Conservation (phyloP, 2,888 invertebrate species). For the Micoletzkya japonica region DNA sequence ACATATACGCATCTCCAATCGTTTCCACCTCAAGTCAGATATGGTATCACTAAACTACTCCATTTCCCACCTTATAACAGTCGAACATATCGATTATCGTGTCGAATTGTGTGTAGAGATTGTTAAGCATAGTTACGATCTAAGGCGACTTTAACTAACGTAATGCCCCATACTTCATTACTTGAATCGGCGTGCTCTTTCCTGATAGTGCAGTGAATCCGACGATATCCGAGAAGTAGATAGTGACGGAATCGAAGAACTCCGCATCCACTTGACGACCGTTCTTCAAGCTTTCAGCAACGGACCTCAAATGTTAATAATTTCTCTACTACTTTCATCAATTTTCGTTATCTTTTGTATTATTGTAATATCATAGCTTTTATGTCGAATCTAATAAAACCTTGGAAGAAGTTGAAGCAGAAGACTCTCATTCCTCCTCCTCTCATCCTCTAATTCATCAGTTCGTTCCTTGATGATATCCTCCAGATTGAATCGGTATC, state of each 20-base stretch:
- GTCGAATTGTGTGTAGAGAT: slow-evolving; percentile 85
- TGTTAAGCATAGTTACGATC: slow-evolving; percentile 84
- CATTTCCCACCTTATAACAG: slow-evolving; percentile 40
- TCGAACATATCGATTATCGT: slow-evolving; percentile 74
- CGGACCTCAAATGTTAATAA: slow-evolving; percentile 29
- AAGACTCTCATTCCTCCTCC: slow-evolving; percentile 73
- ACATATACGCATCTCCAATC: slow-evolving; percentile 47
- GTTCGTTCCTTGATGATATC: slow-evolving; percentile 89
- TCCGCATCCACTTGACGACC: slow-evolving; percentile 44
- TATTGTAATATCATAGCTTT: too few relatives aligned
- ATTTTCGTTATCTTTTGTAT: too few relatives aligned
- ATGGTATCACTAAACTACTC: background rate
- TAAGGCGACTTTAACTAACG: slow-evolving; percentile 70
- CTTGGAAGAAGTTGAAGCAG: slow-evolving; percentile 76
- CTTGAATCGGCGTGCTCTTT: slow-evolving; percentile 44
- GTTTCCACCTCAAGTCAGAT: slow-evolving; percentile 37
- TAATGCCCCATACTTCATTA: background rate
- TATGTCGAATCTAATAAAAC: slow-evolving; percentile 64
- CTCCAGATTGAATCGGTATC: slow-evolving; percentile 91
- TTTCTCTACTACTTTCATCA: background rate
- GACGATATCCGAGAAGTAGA: slow-evolving; percentile 50
- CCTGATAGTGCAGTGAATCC: slow-evolving; percentile 48
- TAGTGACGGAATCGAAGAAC: slow-evolving; percentile 40
- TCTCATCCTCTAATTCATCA: slow-evolving; percentile 84
- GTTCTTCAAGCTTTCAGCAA: slow-evolving; percentile 42